These are phyloP conservation scores for Hoplodrina ambigua DNA, from an alignment of 2,888 invertebrate genomes.

Conservation along the genomic window DNA sequence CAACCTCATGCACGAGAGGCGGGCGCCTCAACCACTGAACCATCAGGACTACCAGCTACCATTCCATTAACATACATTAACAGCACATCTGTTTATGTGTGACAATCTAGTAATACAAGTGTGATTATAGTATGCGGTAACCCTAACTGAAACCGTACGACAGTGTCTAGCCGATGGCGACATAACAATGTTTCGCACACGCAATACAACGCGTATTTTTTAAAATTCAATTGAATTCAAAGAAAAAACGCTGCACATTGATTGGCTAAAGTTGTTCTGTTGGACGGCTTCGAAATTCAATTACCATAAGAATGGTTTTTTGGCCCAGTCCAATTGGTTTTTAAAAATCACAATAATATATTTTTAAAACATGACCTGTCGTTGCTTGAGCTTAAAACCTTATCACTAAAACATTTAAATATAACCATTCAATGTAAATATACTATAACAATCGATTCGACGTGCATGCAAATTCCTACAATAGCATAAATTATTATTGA, in stretches of 20 bases:
- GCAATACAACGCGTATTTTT: constrained; percentile 55
- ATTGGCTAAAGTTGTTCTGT: constrained; percentile 11
- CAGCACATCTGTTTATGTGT: too few relatives aligned
- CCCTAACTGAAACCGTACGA: constrained; percentile 80
- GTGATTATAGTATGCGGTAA: constrained; percentile 40
- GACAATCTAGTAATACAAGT: not conserved
- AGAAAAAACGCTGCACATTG: constrained; percentile 2
- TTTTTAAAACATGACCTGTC: too few relatives aligned
- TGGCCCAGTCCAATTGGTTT: not conserved
- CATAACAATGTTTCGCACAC: constrained; percentile 54
- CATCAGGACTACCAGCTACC: too few relatives aligned
- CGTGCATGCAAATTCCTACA: constrained; percentile 18
- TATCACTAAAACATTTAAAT: constrained; percentile 5
- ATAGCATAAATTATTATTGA: constrained; percentile 34
- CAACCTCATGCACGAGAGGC: too few relatives aligned
- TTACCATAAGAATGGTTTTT: too few relatives aligned
- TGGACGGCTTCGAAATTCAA: not conserved
- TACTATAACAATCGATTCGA: not conserved
- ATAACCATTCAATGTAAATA: constrained; percentile 12
- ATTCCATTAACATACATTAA: too few relatives aligned
- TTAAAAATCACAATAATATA: not conserved
- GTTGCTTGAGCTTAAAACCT: not conserved
- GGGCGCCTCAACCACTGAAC: too few relatives aligned
- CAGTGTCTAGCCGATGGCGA: constrained; percentile 74
- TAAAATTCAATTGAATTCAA: constrained; percentile 53